These are phyloP conservation scores for Protobothrops flavoviridis DNA, from an alignment of 2,113 vertebrate species.

Conservation along the genomic window DNA sequence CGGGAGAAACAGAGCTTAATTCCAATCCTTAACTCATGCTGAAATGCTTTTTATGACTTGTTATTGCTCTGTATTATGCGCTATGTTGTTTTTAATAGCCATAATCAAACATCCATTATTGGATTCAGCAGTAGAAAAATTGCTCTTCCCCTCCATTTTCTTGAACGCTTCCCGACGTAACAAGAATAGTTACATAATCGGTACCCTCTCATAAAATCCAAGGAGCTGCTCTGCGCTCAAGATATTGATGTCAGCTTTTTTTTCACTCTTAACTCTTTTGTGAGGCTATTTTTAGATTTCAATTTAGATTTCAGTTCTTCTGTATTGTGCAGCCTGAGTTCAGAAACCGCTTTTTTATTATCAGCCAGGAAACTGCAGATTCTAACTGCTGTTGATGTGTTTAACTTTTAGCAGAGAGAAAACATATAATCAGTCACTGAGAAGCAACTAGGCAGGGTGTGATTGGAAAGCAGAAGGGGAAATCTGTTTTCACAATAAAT, in stretches of 20 bases:
- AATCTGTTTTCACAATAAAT: background rate
- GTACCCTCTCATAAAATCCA: slow-evolving; percentile 28
- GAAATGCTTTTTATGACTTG: slow-evolving; percentile 38
- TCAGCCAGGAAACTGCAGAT: background rate
- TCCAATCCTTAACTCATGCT: slow-evolving; percentile 32
- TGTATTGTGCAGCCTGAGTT: slow-evolving; percentile 20
- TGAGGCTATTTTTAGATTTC: slow-evolving; percentile 58
- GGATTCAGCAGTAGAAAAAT: slow-evolving; percentile 54
- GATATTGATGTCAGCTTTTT: slow-evolving; percentile 21
- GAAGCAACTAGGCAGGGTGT: background rate
- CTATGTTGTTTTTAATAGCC: slow-evolving; percentile 61
- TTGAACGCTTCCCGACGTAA: slow-evolving; percentile 30
- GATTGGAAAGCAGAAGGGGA: background rate
- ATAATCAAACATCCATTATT: slow-evolving; percentile 62
- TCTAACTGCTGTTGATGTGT: background rate
- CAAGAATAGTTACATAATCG: slow-evolving; percentile 38
- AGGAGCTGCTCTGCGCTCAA: slow-evolving; percentile 40
- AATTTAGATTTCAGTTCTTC: slow-evolving; percentile 44
- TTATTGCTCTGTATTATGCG: slow-evolving; percentile 36
- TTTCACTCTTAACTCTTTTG: slow-evolving; percentile 29
- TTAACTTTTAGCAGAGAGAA: background rate
- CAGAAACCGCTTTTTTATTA: slow-evolving; percentile 7
- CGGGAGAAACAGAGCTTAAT: slow-evolving; percentile 14
- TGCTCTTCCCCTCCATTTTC: slow-evolving; percentile 50
- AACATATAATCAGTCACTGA: background rate